These are phyloP conservation scores for Catocala nupta DNA, from an alignment of 2,888 invertebrate genomes.

Conservation along the genomic window DNA sequence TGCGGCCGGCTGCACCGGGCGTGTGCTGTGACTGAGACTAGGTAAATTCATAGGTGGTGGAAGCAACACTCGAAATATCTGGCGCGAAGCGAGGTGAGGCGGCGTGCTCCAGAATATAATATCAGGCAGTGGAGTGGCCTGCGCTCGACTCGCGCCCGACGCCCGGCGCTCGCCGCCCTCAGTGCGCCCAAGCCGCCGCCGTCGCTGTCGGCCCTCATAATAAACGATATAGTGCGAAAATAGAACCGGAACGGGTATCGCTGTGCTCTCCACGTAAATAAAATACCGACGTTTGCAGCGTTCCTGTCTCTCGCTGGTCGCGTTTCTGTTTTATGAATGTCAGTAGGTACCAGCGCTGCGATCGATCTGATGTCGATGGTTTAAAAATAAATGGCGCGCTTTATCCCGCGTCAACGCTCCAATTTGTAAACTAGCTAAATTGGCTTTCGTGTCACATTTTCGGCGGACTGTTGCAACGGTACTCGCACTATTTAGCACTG, in stretches of 20 bases:
- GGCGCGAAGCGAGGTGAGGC: conserved; percentile 83
- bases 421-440: conserved; percentile 58
- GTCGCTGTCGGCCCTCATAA: conserved; percentile 71
- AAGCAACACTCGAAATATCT: conserved; percentile 86
- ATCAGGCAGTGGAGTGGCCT: conserved; percentile 82
- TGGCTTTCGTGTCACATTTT: conserved; percentile 48
- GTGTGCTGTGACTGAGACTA: conserved; percentile 81
- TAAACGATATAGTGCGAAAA: conserved; percentile 84
- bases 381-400: conserved; percentile 71
- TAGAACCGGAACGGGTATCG: conserved; percentile 79
- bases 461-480: conserved; percentile 10
- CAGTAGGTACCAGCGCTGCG: conserved; percentile 60
- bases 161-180: conserved; percentile 59
- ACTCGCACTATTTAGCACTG: conserved; percentile 29
- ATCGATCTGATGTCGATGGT: conserved; percentile 72
- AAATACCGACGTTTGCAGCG: conserved; percentile 77
- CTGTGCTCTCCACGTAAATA: conserved; percentile 79
- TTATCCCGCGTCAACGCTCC: conserved; percentile 56
- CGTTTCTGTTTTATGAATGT: conserved; percentile 74
- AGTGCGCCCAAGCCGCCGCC: conserved; percentile 63
- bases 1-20: conserved; percentile 80
- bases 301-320: conserved; percentile 70
- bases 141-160: conserved; percentile 63
- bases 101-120: conserved; percentile 87
- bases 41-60: conserved; percentile 84